Percentiles rank a stretch among this genome's conserved stretches.
These are phyloP conservation scores for Alaudala cheleensis DNA, from an alignment of 2,113 vertebrate genomes.

Conservation along the genomic window DNA sequence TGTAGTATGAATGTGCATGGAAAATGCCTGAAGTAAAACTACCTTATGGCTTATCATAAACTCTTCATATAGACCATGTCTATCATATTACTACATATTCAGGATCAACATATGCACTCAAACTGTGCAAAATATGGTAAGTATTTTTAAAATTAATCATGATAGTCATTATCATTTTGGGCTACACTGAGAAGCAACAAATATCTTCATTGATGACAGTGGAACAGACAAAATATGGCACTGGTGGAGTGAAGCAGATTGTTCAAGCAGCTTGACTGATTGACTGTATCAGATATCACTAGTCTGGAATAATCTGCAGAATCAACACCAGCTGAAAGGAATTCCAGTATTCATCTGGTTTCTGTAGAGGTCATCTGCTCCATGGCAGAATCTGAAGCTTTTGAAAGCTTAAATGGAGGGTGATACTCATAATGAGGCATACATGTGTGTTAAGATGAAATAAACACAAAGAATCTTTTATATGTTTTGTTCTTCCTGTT, in stretches of 20 bases:
- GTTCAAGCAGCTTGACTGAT: slow-evolving; percentile 34
- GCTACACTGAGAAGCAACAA: background rate
- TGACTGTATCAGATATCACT: background rate
- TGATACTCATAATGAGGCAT: background rate
- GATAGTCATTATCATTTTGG: background rate
- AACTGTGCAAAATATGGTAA: background rate
- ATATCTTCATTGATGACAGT: background rate
- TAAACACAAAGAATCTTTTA: background rate
- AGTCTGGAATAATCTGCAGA: slow-evolving; percentile 27
- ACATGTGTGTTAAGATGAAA: background rate
- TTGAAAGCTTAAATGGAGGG: background rate
- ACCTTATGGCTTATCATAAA: background rate
- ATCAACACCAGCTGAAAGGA: slow-evolving; percentile 16
- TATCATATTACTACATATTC: background rate
- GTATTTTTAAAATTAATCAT: background rate
- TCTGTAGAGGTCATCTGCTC: background rate
- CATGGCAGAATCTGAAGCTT: background rate
- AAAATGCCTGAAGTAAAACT: background rate
- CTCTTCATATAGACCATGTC: background rate
- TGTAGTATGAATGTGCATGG: background rate
- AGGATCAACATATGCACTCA: background rate
- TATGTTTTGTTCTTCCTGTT: background rate
- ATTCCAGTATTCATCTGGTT: background rate
- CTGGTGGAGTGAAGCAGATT: slow-evolving; percentile 23
- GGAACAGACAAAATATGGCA: slow-evolving; percentile 24